Evolutionary conservation across 1,140 invertebrate species (phyloP).

Genomic region (Camponotus pennsylvanicus): DNA sequence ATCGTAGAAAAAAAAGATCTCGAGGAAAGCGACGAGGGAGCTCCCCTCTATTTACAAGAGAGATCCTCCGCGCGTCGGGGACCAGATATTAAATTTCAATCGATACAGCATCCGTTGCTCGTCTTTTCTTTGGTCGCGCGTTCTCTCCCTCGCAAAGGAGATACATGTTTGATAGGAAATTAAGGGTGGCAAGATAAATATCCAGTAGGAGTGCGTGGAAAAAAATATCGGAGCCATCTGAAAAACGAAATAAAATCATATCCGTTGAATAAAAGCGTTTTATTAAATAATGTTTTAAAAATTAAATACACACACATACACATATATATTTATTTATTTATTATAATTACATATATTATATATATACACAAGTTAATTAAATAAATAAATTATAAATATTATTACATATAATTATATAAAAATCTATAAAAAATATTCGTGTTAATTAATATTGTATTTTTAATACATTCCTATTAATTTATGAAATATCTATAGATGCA

Average conservation of each 20-base stretch:
- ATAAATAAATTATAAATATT: not conserved
- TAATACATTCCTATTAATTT: not conserved
- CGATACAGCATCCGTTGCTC: conserved; percentile 78
- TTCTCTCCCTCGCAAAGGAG: conserved; percentile 67
- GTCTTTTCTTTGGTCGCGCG: conserved; percentile 74
- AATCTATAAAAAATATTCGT: not conserved
- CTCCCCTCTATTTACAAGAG: conserved; percentile 78
- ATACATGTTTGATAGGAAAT: conserved; percentile 78
- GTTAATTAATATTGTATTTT: too few relatives aligned
- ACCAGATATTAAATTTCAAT: conserved; percentile 82
- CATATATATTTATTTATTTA: too few relatives aligned
- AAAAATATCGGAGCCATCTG: conserved; percentile 49
- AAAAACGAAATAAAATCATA: conserved; percentile 27
- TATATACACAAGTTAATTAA: not conserved
- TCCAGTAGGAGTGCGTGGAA: conserved; percentile 30
- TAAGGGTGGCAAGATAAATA: conserved; percentile 73
- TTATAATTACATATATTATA: too few relatives aligned
- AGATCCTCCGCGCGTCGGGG: conserved; percentile 70
- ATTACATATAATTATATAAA: not conserved
- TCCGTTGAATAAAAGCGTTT: not conserved
- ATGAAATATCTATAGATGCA: not conserved
- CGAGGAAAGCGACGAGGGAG: conserved; percentile 62
- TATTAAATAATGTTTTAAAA: not conserved
- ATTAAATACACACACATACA: not conserved
- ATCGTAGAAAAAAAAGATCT: conserved; percentile 50